Percentiles rank a stretch among this genome's conserved stretches.
phyloP scores from a whole-genome alignment of 2,888 invertebrate species.

The Camptogramma bilineatum region DNA sequence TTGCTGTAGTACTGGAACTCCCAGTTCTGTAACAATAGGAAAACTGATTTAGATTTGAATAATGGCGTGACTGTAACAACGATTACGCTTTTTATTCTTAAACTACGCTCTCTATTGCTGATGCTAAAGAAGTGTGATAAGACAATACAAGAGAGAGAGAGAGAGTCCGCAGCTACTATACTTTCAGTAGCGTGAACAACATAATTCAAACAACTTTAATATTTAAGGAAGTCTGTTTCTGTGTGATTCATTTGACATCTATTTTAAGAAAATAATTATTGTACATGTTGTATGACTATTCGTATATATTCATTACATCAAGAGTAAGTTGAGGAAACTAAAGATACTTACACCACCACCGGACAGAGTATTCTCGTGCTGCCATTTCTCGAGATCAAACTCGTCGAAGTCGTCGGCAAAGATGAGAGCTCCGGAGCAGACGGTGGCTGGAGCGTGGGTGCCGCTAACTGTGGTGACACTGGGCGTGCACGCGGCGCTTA shows the following conservation, averaged over 20 bases:
- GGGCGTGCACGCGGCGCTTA: slow-evolving; percentile 68
- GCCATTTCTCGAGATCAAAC: slow-evolving; percentile 86
- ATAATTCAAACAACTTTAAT: too few species aligned
- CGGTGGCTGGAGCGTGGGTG: slow-evolving; percentile 70
- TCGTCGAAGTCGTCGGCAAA: slow-evolving; percentile 87
- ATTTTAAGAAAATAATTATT: too few species aligned
- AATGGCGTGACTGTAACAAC: too few species aligned
- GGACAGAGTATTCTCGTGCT: slow-evolving; percentile 87
- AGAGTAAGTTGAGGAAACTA: neutral
- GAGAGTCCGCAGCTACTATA: too few species aligned
- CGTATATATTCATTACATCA: too few species aligned
- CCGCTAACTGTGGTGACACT: slow-evolving; percentile 83
- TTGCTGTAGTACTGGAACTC: slow-evolving; percentile 90
- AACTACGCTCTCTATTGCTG: neutral
- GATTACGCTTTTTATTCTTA: too few species aligned
- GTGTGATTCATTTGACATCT: too few species aligned
- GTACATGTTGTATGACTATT: too few species aligned
- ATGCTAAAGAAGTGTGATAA: neutral
- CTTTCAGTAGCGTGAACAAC: too few species aligned
- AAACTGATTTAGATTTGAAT: neutral
- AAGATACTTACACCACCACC: slow-evolving; percentile 87
- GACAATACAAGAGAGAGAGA: too few species aligned
- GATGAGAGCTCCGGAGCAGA: slow-evolving; percentile 86
- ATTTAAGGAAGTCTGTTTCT: too few species aligned
- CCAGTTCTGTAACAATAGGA: slow-evolving; percentile 84